Conservation (phyloP, 2,797 vertebrate genomes). For the Mormyrus hasselquistii region DNA sequence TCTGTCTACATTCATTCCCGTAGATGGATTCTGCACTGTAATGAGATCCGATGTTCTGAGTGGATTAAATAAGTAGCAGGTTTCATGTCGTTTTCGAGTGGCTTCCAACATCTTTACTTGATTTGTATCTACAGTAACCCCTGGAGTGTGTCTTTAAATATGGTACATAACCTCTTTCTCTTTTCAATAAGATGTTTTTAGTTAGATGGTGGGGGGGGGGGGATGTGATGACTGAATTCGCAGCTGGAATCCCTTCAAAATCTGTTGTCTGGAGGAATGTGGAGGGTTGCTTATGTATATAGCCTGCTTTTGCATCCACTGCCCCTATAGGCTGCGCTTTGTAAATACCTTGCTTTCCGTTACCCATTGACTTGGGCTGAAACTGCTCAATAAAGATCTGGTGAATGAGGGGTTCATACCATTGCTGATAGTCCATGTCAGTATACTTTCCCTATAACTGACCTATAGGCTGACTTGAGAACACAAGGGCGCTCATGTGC, state of each 20-base stretch:
- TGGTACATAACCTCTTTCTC: conserved; percentile 33
- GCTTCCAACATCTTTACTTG: conserved; percentile 39
- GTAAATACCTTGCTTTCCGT: not conserved
- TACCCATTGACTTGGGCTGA: not conserved
- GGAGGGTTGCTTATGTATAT: not conserved
- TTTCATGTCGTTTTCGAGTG: conserved; percentile 29
- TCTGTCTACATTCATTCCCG: conserved; percentile 40
- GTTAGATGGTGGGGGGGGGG: conserved; percentile 12
- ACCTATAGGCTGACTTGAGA: not conserved
- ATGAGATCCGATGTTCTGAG: conserved; percentile 40
- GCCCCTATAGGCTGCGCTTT: not conserved
- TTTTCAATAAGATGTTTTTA: conserved; percentile 10
- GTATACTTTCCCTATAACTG: not conserved
- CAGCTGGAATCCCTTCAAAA: conserved; percentile 1
- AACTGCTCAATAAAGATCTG: not conserved
- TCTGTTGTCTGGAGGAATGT: not conserved
- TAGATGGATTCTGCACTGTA: conserved; percentile 39
- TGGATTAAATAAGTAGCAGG: conserved; percentile 24
- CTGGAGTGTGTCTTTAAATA: conserved; percentile 32
- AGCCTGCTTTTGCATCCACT: not conserved
- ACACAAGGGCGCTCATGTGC: not conserved
- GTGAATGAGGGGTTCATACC: not conserved
- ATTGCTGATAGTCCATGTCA: not conserved
- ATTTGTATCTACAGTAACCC: conserved; percentile 36
- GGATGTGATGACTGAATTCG: conserved; percentile 15